These are phyloP conservation scores for Branchellion lobata DNA, from an alignment of 2,888 invertebrate species.

Conservation along the genomic window DNA sequence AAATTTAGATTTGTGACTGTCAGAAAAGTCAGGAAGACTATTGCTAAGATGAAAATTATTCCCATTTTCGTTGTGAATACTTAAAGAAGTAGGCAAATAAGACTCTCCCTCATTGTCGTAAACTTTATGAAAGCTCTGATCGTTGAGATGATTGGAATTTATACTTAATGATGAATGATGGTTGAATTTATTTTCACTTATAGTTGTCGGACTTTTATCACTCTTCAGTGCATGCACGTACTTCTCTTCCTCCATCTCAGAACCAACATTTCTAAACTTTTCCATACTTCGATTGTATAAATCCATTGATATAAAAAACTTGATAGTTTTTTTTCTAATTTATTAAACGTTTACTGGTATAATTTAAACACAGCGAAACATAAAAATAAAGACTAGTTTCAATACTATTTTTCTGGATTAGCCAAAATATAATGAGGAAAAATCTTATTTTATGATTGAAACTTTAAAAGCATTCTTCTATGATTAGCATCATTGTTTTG, in stretches of 20 bases:
- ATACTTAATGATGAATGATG: not conserved
- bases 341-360: no score
- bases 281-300: conserved; percentile 9
- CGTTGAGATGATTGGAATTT: no score
- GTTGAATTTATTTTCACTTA: not conserved
- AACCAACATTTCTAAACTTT: conserved; percentile 1
- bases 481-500: no score
- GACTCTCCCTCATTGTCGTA: no score
- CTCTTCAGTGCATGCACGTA: not conserved
- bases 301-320: not conserved
- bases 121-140: no score
- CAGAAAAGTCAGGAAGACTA: not conserved
- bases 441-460: no score
- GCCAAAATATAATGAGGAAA: no score
- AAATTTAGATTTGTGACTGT: not conserved
- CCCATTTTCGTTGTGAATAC: no score
- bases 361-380: not conserved
- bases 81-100: no score
- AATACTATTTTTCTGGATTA: not conserved
- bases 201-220: not conserved
- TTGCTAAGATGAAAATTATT: no score
- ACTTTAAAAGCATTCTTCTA: no score
- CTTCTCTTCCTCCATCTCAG: not conserved
- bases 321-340: not conserved
- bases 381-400: not conserved